phyloP scores from a whole-genome alignment of 1,140 invertebrate species.

The Pteromalus puparum region DNA sequence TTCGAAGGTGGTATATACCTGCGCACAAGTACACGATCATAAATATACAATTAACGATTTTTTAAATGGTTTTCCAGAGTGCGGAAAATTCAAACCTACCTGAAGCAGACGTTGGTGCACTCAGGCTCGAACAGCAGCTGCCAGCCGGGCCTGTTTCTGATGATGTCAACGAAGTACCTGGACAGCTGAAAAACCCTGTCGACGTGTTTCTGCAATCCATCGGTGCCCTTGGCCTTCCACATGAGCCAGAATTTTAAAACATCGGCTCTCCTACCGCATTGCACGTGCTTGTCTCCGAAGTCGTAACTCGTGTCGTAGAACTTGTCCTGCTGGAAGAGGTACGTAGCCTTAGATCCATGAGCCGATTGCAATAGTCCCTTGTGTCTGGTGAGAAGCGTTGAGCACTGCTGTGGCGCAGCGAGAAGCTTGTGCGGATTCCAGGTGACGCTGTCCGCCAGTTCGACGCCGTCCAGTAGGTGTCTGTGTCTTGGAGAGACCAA shows the following conservation, averaged over 20 bases:
- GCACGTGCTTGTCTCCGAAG: conserved; percentile 95
- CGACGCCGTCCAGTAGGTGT: conserved; percentile 85
- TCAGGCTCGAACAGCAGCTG: conserved; percentile 87
- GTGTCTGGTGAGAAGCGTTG: conserved; percentile 80
- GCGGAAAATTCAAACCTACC: conserved; percentile 70
- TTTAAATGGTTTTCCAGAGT: not conserved
- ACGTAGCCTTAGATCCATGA: conserved; percentile 86
- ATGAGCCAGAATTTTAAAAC: conserved; percentile 98
- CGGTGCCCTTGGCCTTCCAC: conserved; percentile 96
- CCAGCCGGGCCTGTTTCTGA: conserved; percentile 84
- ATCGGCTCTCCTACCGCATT: conserved; percentile 95
- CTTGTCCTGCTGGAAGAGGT: conserved; percentile 97
- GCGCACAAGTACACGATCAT: not conserved
- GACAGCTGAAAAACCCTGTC: conserved; percentile 87
- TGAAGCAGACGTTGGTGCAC: conserved; percentile 96
- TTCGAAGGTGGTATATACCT: conserved; percentile 86
- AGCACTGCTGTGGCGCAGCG: conserved; percentile 93
- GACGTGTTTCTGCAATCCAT: conserved; percentile 87
- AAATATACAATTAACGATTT: not conserved
- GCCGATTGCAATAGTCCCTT: conserved; percentile 67
- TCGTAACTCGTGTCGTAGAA: conserved; percentile 95
- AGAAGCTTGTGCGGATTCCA: conserved; percentile 97
- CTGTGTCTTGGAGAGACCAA: conserved; percentile 89
- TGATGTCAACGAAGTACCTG: conserved; percentile 81
- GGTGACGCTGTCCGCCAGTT: conserved; percentile 91